Conservation (phyloP, 2,797 vertebrate species). For the Danio choprae region DNA sequence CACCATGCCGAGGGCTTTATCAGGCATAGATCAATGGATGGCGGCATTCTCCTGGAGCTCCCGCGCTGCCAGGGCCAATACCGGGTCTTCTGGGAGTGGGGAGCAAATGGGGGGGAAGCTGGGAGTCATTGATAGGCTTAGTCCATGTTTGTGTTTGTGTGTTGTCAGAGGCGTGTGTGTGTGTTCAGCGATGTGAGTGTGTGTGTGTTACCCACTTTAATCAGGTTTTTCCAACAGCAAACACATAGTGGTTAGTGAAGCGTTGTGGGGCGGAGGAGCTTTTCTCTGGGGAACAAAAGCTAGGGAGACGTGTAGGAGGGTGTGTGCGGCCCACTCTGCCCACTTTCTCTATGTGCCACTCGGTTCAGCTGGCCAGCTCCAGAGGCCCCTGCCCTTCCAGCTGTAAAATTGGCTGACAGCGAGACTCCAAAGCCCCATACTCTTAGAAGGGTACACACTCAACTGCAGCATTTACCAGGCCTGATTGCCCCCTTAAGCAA, state of each 20-base stretch:
- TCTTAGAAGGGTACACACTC: slow-evolving; percentile 70
- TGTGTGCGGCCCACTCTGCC: slow-evolving; percentile 70
- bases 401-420: slow-evolving; percentile 81
- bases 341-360: slow-evolving; percentile 70
- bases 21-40: slow-evolving; percentile 82
- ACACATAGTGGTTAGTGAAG: slow-evolving; percentile 80
- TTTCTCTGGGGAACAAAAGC: slow-evolving; percentile 81
- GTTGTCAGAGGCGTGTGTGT: slow-evolving; percentile 50
- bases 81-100: slow-evolving; percentile 73
- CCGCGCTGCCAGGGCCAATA: slow-evolving; percentile 80
- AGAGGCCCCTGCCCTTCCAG: slow-evolving; percentile 80
- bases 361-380: slow-evolving; percentile 77
- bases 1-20: slow-evolving; percentile 79
- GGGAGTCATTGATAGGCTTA: slow-evolving; percentile 80
- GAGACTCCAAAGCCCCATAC: slow-evolving; percentile 72
- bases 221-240: slow-evolving; percentile 78
- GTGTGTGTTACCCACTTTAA: slow-evolving; percentile 74
- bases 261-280: slow-evolving; percentile 75
- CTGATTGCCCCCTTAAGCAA: slow-evolving; percentile 66
- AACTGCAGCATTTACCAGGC: slow-evolving; percentile 71
- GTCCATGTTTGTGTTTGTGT: slow-evolving; percentile 75
- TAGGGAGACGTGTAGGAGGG: slow-evolving; percentile 75
- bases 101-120: slow-evolving; percentile 44
- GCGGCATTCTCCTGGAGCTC: slow-evolving; percentile 77
- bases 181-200: slow-evolving; percentile 39